phyloP scores from a whole-genome alignment of 2,113 vertebrate species.

The Petromus typicus region DNA sequence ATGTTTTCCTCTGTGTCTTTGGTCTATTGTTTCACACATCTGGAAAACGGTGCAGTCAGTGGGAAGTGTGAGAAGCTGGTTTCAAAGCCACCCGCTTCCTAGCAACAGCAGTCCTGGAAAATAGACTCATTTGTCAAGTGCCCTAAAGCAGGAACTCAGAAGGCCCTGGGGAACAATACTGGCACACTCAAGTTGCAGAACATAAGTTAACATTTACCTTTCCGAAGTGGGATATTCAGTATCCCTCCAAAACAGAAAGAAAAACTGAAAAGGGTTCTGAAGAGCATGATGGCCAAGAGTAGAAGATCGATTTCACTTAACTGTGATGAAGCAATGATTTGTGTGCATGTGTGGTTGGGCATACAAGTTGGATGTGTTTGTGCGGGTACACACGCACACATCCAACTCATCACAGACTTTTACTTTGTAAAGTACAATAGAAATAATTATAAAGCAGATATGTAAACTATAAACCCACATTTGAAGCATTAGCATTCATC shows the following conservation, averaged over 20 bases:
- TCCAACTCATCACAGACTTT: neutral
- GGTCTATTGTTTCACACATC: slow-evolving; percentile 77
- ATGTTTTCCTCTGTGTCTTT: slow-evolving; percentile 75
- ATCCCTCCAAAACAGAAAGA: neutral
- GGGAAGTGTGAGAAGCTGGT: slow-evolving; percentile 82
- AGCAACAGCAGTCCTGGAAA: slow-evolving; percentile 85
- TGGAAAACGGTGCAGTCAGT: slow-evolving; percentile 77
- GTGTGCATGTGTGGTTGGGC: too few species aligned
- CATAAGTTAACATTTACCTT: slow-evolving; percentile 69
- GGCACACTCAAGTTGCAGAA: slow-evolving; percentile 59
- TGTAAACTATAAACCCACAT: neutral
- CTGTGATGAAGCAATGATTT: neutral
- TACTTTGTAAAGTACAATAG: neutral
- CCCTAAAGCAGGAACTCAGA: slow-evolving; percentile 77
- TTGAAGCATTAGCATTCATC: neutral
- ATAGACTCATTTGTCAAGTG: slow-evolving; percentile 85
- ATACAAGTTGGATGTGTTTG: too few species aligned
- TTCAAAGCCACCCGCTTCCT: slow-evolving; percentile 83
- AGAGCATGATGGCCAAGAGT: neutral
- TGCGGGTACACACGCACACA: neutral
- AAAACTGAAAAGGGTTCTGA: neutral
- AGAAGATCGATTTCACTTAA: neutral
- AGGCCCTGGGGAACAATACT: slow-evolving; percentile 74
- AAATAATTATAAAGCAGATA: neutral
- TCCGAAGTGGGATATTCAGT: slow-evolving; percentile 20